Conservation (phyloP, 2,888 invertebrate genomes). For the Hirtodrosophila confusa region DNA sequence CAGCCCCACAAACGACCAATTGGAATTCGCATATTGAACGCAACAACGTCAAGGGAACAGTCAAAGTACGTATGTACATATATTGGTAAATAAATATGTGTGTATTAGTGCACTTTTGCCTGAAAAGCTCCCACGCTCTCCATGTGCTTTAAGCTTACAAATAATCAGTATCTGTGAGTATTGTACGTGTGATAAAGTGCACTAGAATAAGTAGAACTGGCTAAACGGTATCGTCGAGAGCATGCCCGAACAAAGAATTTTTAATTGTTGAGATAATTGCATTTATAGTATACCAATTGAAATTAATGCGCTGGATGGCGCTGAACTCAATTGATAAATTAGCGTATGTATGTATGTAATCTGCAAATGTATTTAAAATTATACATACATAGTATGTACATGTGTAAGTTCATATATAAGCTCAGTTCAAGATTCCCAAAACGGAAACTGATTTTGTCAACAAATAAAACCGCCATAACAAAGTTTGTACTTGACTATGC, state of each 20-base stretch:
- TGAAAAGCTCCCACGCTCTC: too few species aligned
- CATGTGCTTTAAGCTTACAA: too few species aligned
- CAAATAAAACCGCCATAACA: constrained; percentile 12
- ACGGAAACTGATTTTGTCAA: constrained; percentile 36
- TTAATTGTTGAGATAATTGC: not conserved
- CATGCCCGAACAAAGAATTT: too few species aligned
- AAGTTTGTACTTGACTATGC: constrained; percentile 34
- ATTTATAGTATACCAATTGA: not conserved
- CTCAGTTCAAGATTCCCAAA: constrained; percentile 34
- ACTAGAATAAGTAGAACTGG: too few species aligned
- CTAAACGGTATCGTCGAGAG: too few species aligned
- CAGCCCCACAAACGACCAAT: not conserved
- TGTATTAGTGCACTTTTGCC: too few species aligned
- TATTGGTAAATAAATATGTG: too few species aligned
- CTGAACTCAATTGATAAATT: constrained; percentile 1
- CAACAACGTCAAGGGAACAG: not conserved
- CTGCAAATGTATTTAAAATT: too few species aligned
- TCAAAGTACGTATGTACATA: too few species aligned
- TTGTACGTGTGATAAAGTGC: too few species aligned
- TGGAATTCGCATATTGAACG: not conserved
- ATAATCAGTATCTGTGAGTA: too few species aligned
- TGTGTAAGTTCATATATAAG: constrained; percentile 11
- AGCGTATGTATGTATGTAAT: not conserved
- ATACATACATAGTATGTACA: too few species aligned
- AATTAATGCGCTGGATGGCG: not conserved